Conservation (phyloP, 2,113 vertebrate genomes). For the Prunella fulvescens region DNA sequence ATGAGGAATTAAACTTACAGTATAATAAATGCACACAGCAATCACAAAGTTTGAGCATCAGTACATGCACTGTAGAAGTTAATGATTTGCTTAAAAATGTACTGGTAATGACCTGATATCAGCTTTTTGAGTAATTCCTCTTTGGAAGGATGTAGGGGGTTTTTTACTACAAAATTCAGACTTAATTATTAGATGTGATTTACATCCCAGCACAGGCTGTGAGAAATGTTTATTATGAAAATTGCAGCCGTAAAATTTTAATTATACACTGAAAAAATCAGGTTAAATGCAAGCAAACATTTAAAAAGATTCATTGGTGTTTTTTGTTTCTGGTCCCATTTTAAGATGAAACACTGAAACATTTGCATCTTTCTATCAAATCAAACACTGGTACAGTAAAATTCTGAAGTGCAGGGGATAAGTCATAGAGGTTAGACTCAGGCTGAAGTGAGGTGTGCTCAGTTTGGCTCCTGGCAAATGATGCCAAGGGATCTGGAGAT, state of each 20-base stretch:
- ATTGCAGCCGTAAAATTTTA: not conserved
- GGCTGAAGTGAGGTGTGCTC: not conserved
- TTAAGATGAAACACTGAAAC: not conserved
- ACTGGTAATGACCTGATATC: not conserved
- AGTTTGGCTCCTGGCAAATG: not conserved
- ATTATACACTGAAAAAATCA: not conserved
- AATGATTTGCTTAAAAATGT: not conserved
- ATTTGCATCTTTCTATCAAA: not conserved
- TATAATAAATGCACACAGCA: not conserved
- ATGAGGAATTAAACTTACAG: not conserved
- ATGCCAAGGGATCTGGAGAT: not conserved
- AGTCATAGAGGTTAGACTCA: not conserved
- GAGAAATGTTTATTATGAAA: not conserved
- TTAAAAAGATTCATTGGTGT: not conserved
- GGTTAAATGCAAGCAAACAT: not conserved
- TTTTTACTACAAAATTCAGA: not conserved
- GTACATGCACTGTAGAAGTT: not conserved
- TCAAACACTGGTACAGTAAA: not conserved
- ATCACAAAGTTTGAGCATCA: not conserved
- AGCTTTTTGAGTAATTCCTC: not conserved
- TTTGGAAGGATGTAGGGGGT: not conserved
- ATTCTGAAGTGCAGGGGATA: not conserved
- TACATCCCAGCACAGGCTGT: not conserved
- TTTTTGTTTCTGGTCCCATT: not conserved
- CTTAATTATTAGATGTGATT: not conserved